Conservation (phyloP, 1,140 invertebrate genomes). For the Zaprionus ghesquierei region DNA sequence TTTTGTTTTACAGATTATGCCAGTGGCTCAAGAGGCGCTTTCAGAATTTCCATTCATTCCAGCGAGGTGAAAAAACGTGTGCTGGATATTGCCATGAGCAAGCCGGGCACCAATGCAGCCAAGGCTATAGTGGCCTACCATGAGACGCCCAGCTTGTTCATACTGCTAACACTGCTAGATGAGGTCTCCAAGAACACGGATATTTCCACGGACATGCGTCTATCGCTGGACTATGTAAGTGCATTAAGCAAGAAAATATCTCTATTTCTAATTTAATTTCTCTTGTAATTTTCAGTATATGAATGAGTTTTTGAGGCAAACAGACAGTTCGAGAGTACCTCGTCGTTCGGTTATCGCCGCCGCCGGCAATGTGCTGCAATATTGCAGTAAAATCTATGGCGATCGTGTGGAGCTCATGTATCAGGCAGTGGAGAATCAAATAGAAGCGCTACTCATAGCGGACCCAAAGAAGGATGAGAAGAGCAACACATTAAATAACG, state of each 20-base stretch:
- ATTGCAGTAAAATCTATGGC: conserved; percentile 54
- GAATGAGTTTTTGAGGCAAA: conserved; percentile 42
- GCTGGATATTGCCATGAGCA: conserved; percentile 51
- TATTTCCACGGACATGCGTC: conserved; percentile 59
- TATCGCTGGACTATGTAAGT: conserved; percentile 69
- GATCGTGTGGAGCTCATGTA: conserved; percentile 57
- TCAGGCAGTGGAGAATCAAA: conserved; percentile 53
- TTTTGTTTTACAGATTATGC: conserved; percentile 10
- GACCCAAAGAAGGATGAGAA: conserved; percentile 30
- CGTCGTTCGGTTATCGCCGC: conserved; percentile 33
- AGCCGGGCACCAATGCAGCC: conserved; percentile 61
- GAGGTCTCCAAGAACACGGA: conserved; percentile 72
- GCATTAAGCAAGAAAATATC: neutral
- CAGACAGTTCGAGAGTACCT: conserved; percentile 1
- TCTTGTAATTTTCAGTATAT: conserved; percentile 39
- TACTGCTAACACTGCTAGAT: conserved; percentile 54
- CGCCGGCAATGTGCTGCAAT: conserved; percentile 51
- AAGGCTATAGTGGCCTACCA: conserved; percentile 62
- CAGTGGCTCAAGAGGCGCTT: neutral
- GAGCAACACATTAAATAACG: conserved; percentile 9
- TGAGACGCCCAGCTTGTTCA: conserved; percentile 35
- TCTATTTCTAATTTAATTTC: neutral
- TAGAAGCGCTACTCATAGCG: conserved; percentile 39
- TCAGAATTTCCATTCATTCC: neutral
- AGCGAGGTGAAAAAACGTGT: conserved; percentile 22